Percentiles rank a stretch among this genome's conserved stretches.
Conservation (phyloP, 2,888 invertebrate genomes). For the Junonia oenone region DNA sequence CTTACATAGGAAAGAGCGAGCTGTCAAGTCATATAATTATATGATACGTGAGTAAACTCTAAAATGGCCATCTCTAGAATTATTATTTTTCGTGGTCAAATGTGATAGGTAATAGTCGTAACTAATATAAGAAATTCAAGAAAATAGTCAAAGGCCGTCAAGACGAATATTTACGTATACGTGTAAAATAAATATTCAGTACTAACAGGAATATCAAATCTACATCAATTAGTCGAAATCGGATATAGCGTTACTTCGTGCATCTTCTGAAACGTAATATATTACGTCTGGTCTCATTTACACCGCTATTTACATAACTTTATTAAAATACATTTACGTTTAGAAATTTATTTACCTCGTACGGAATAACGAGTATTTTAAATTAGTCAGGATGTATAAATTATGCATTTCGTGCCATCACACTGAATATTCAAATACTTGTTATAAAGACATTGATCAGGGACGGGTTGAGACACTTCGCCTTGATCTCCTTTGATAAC, state of each 20-base stretch:
- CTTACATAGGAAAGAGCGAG: too few species aligned
- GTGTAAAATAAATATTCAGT: neutral
- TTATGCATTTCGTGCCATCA: constrained; percentile 17
- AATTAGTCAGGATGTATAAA: constrained; percentile 23
- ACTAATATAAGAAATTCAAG: too few species aligned
- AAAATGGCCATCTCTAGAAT: too few species aligned
- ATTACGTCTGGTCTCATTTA: constrained; percentile 16
- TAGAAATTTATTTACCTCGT: constrained; percentile 6
- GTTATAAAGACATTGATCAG: constrained; percentile 25
- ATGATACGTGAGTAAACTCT: too few species aligned
- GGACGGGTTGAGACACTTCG: constrained; percentile 16
- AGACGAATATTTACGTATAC: neutral
- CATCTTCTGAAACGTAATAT: constrained; percentile 16
- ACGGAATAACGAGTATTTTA: constrained; percentile 14
- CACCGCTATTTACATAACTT: constrained; percentile 17
- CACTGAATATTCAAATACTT: constrained; percentile 21
- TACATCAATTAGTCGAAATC: constrained; percentile 19
- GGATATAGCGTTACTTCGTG: constrained; percentile 8
- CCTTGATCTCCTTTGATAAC: constrained; percentile 21
- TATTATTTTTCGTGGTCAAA: too few species aligned
- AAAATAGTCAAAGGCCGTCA: neutral
- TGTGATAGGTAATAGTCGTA: too few species aligned
- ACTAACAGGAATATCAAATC: neutral
- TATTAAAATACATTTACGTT: constrained; percentile 7
- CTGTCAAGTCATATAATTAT: too few species aligned